These are phyloP conservation scores for Smithornis capensis DNA, from an alignment of 2,113 vertebrate species.

Conservation along the genomic window DNA sequence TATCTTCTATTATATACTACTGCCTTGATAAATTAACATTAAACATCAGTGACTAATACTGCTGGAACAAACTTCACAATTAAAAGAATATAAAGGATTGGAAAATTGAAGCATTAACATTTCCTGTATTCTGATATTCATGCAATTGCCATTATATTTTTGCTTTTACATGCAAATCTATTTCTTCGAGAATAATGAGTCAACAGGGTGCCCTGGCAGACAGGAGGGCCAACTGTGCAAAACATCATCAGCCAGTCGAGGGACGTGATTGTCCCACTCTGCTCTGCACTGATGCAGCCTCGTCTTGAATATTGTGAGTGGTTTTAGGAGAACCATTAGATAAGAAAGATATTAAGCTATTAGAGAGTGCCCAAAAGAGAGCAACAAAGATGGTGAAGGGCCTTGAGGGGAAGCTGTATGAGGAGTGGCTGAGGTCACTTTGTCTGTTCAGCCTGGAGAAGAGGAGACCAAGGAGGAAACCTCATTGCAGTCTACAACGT, in stretches of 20 bases:
- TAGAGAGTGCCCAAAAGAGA: neutral
- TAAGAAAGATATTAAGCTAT: neutral
- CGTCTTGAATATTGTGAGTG: neutral
- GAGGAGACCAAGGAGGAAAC: neutral
- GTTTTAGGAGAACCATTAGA: neutral
- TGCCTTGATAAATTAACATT: neutral
- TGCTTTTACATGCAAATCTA: neutral
- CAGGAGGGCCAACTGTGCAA: neutral
- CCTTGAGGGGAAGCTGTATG: neutral
- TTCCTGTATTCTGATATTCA: neutral
- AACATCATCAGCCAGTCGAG: fast-evolving
- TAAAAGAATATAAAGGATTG: neutral
- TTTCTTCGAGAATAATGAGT: neutral
- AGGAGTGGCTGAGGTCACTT: neutral
- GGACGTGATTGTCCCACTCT: neutral
- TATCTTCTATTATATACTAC: neutral
- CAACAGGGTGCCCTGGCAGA: neutral
- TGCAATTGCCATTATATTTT: neutral
- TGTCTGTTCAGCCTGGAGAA: neutral
- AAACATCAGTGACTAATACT: neutral
- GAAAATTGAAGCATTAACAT: neutral
- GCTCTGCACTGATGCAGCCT: neutral
- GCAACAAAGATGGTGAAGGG: neutral
- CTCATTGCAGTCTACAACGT: neutral
- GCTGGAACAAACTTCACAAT: neutral